phyloP scores from a whole-genome alignment of 2,888 invertebrate species.

The Hirtodrosophila duncani region DNA sequence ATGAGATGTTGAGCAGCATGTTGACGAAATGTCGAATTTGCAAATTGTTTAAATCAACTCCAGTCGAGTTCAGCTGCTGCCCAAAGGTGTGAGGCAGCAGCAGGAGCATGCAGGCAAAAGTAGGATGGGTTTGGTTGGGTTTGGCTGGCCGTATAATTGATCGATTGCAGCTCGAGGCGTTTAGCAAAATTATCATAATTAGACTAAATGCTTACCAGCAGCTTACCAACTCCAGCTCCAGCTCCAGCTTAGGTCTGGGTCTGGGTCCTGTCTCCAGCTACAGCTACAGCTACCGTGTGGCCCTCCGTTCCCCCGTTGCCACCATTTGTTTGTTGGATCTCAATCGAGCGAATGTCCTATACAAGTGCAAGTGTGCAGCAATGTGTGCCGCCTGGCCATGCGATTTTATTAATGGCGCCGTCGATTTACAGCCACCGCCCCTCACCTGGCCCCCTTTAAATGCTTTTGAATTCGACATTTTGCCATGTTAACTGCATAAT shows the following conservation, averaged over 20 bases:
- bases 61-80: background rate
- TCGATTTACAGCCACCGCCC: conserved; percentile 12
- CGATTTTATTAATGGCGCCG: conserved; percentile 25
- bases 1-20: conserved; percentile 70
- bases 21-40: conserved; percentile 75
- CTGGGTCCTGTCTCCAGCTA: no score
- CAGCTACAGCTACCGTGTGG: conserved; percentile 4
- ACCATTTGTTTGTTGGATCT: conserved; percentile 20
- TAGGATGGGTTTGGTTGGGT: background rate
- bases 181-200: conserved; percentile 71
- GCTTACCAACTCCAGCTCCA: conserved; percentile 15
- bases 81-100: background rate
- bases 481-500: conserved; percentile 51
- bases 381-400: no score
- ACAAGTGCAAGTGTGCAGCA: no score
- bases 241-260: no score
- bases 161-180: conserved; percentile 71
- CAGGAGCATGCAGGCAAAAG: conserved; percentile 1
- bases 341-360: no score
- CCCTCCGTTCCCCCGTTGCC: no score
- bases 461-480: conserved; percentile 14
- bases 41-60: conserved; percentile 69
- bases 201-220: conserved; percentile 58
- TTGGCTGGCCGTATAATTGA: conserved; percentile 58
- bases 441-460: background rate